These are phyloP conservation scores for Labia minor DNA, from an alignment of 2,888 invertebrate genomes.

Conservation along the genomic window DNA sequence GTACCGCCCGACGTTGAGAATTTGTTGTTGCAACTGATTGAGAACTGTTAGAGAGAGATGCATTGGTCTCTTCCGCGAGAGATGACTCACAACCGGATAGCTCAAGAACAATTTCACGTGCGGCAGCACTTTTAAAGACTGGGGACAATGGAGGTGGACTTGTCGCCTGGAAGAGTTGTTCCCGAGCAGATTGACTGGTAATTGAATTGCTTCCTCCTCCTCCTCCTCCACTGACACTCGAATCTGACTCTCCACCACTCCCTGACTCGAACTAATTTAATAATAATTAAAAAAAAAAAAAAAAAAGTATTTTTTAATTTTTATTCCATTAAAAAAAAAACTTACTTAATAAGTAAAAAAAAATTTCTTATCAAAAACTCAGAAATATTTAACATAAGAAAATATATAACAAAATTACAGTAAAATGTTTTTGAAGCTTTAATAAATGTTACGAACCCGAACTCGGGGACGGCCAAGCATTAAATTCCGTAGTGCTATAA, in stretches of 20 bases:
- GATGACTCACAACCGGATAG: constrained; percentile 41
- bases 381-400: too few relatives aligned
- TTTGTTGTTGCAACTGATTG: constrained; percentile 22
- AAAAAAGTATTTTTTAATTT: too few relatives aligned
- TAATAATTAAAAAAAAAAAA: background rate
- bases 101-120: constrained; percentile 74
- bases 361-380: too few relatives aligned
- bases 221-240: background rate
- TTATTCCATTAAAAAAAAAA: too few relatives aligned
- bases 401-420: too few relatives aligned
- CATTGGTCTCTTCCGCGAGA: too few relatives aligned
- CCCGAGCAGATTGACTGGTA: constrained; percentile 32
- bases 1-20: constrained; percentile 45
- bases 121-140: constrained; percentile 77
- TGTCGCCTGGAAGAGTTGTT: constrained; percentile 32
- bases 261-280: background rate
- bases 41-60: constrained; percentile 14
- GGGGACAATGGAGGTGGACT: constrained; percentile 56
- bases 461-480: constrained; percentile 35
- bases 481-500: constrained; percentile 36
- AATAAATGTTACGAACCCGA: constrained; percentile 31
- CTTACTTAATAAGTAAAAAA: too few relatives aligned
- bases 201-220: too few relatives aligned
- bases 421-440: too few relatives aligned
- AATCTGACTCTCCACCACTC: background rate